A percentile compares a stretch with the other conserved stretches of the same genome.
phyloP scores from a whole-genome alignment of 2,113 vertebrate species.

The Oryzias curvinotus region DNA sequence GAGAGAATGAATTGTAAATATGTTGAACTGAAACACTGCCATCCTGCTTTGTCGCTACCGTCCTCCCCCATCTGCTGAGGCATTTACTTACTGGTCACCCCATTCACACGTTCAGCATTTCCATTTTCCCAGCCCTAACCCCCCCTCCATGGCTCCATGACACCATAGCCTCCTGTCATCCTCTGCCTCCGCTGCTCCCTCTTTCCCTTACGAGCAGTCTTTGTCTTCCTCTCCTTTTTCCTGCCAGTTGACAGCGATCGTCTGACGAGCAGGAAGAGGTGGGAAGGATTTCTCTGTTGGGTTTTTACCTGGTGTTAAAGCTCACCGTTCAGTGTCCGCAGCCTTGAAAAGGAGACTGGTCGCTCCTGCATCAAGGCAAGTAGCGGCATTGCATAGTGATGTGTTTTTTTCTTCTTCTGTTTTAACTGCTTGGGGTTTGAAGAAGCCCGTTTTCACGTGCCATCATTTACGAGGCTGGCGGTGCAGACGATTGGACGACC shows the following conservation, averaged over 20 bases:
- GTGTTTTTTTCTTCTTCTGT: slow-evolving; percentile 8
- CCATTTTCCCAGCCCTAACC: slow-evolving; percentile 64
- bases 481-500: slow-evolving; percentile 55
- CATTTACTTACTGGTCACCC: slow-evolving; percentile 78
- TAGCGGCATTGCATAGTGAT: slow-evolving; percentile 40
- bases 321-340: slow-evolving; percentile 35
- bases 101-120: slow-evolving; percentile 67
- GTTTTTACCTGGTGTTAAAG: slow-evolving; percentile 37
- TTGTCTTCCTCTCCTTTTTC: slow-evolving; percentile 24
- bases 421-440: slow-evolving; percentile 28
- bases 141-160: slow-evolving; percentile 42
- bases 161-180: slow-evolving; percentile 47
- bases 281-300: slow-evolving; percentile 28
- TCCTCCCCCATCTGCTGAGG: slow-evolving; percentile 69
- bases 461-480: slow-evolving; percentile 37
- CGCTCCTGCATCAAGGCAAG: slow-evolving; percentile 57
- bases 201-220: slow-evolving; percentile 58
- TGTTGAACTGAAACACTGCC: too few species aligned
- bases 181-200: slow-evolving; percentile 43
- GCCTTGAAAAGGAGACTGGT: slow-evolving; percentile 25
- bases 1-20: too few species aligned
- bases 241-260: slow-evolving; percentile 36
- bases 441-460: slow-evolving; percentile 31
- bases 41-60: neutral
- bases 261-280: slow-evolving; percentile 20